These are phyloP conservation scores for Heliconius himera DNA, from an alignment of 1,140 invertebrate species.

Conservation along the genomic window DNA sequence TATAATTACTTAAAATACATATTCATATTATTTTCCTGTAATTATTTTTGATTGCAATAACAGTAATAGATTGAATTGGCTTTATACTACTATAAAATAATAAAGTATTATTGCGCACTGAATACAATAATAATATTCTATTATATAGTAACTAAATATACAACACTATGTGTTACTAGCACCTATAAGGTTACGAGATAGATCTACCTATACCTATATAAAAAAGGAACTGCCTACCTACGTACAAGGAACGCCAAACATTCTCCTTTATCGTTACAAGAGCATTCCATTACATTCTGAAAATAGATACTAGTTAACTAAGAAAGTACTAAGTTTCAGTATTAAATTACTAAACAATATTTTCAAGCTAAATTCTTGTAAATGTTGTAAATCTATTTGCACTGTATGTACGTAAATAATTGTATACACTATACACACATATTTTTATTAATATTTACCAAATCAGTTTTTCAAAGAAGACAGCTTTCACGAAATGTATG, in stretches of 20 bases:
- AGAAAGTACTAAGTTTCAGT: background rate
- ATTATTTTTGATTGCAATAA: too few relatives aligned
- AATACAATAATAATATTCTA: too few relatives aligned
- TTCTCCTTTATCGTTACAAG: slow-evolving; percentile 24
- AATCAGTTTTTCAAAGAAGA: slow-evolving; percentile 17
- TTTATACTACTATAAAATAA: too few relatives aligned
- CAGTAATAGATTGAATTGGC: too few relatives aligned
- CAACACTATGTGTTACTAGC: too few relatives aligned
- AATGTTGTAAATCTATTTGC: background rate
- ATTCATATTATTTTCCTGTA: too few relatives aligned
- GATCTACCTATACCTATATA: background rate
- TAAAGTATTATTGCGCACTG: too few relatives aligned
- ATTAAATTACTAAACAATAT: background rate
- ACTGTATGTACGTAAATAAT: background rate
- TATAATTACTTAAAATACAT: too few relatives aligned
- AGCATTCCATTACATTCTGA: slow-evolving; percentile 29
- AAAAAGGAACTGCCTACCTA: slow-evolving; percentile 8
- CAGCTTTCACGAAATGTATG: slow-evolving; percentile 15
- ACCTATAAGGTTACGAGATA: background rate
- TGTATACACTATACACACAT: background rate
- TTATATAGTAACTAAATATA: too few relatives aligned
- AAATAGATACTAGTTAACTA: slow-evolving; percentile 19
- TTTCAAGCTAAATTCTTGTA: background rate
- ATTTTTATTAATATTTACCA: slow-evolving; percentile 14
- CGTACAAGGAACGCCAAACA: slow-evolving; percentile 23